Conservation (phyloP, 2,888 invertebrate species). For the Cylloceria caligata region DNA sequence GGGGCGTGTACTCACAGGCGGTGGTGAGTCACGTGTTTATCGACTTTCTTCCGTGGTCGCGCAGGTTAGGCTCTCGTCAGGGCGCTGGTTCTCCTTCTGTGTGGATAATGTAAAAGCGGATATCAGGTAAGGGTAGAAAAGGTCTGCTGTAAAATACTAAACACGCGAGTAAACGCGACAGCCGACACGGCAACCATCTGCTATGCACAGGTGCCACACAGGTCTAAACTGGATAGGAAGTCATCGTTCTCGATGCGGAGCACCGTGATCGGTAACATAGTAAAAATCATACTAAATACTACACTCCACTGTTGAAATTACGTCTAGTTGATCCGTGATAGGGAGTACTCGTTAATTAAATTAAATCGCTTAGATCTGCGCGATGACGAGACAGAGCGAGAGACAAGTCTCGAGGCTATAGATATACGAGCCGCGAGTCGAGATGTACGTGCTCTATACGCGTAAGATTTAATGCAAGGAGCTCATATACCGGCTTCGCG, state of each 20-base stretch:
- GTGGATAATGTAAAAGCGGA: constrained; percentile 31
- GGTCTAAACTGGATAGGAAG: constrained; percentile 7
- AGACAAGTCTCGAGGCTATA: background rate
- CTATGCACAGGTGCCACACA: constrained; percentile 24
- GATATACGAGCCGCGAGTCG: too few species aligned
- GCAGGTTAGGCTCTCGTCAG: constrained; percentile 67
- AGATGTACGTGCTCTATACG: background rate
- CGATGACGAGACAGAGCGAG: background rate
- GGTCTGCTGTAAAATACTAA: constrained; percentile 28
- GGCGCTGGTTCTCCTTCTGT: constrained; percentile 18
- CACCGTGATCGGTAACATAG: background rate
- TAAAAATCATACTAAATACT: background rate
- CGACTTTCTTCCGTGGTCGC: constrained; percentile 75
- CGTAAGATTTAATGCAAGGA: constrained; percentile 9
- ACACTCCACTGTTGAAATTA: background rate
- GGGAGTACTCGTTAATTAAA: constrained; percentile 23
- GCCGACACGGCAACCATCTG: constrained; percentile 18
- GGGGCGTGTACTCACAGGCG: constrained; percentile 62
- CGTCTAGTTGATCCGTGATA: background rate
- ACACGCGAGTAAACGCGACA: constrained; percentile 5
- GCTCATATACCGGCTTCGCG: background rate
- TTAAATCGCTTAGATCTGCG: constrained; percentile 33
- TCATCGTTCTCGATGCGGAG: background rate
- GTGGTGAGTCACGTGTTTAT: constrained; percentile 78
- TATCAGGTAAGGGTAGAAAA: constrained; percentile 45